Conservation (phyloP, 2,888 invertebrate species). For the Cheilosia vulpina region DNA sequence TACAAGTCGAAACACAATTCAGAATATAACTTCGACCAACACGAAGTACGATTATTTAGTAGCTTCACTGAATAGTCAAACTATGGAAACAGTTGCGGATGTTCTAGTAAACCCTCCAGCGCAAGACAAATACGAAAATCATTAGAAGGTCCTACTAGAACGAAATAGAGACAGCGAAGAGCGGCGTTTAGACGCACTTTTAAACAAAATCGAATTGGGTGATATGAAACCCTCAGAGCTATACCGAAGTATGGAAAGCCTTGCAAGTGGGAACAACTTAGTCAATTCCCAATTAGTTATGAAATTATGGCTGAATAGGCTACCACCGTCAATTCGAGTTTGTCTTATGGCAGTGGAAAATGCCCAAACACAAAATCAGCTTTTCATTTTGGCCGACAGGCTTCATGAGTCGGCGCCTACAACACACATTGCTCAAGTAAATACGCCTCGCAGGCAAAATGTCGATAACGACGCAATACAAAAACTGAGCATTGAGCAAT, state of each 20-base stretch:
- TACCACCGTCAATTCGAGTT: slow-evolving; percentile 5
- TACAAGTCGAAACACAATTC: slow-evolving; percentile 41
- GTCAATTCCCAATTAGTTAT: slow-evolving; percentile 13
- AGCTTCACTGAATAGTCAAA: slow-evolving; percentile 2
- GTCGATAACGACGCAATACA: neutral
- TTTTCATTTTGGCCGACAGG: slow-evolving; percentile 15
- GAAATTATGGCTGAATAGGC: slow-evolving; percentile 34
- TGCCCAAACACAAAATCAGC: neutral
- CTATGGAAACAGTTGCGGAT: slow-evolving; percentile 33
- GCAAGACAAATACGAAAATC: slow-evolving; percentile 14
- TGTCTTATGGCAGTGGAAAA: slow-evolving; percentile 32
- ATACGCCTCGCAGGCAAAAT: neutral
- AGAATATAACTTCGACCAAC: slow-evolving; percentile 13
- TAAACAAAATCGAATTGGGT: slow-evolving; percentile 20
- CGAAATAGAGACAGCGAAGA: slow-evolving; percentile 42
- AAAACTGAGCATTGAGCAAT: slow-evolving; percentile 1
- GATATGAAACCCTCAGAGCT: slow-evolving; percentile 23
- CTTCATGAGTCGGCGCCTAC: slow-evolving; percentile 9
- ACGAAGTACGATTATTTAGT: slow-evolving; percentile 40
- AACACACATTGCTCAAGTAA: neutral
- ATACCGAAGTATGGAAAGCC: slow-evolving; percentile 11
- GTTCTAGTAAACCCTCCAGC: slow-evolving; percentile 4
- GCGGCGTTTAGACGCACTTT: slow-evolving; percentile 19
- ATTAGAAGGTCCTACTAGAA: slow-evolving; percentile 23
- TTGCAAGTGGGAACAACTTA: neutral